Evolutionary conservation across 1,140 invertebrate species (phyloP), one percentile per base, ranked within the genome.

Genomic region (Panagrolaimus sp.): DNA sequence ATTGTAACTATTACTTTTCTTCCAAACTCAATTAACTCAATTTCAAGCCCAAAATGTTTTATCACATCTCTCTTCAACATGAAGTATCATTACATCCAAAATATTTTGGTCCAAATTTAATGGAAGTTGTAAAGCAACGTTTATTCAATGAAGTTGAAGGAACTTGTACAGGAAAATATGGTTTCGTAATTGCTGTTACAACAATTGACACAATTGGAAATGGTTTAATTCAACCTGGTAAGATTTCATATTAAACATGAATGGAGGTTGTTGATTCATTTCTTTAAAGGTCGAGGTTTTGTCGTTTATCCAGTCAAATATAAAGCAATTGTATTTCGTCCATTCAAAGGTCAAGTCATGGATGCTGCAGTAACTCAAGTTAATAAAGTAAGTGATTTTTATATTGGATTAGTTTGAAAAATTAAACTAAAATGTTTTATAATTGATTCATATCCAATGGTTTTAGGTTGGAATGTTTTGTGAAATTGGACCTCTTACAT

Each of bases 351-450:
- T 63, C 96, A 99, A 87, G 95, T 99, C 8, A 86, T 99, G 10
- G 96, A 99, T 88, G 96, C 93, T 43, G 92, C 98, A 64, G 96
- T 99, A 0, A 95, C 93, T 38, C 95, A 98, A 88, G 93, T 98
- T 0, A 48, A 62, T 12, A 69, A 62, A 17, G 32, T 38, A 38
- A 38, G 32, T 7, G n/a, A n/a, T 38, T 38, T 38, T 38, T 38
- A 38, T 38, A 4, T 38, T 4, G 32, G 32, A 38, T 38, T 38
- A 4, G 32, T 38, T 38, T 38, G 32, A 2, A 38, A 38, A 38
- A 38, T 38, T 38, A 38, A 38, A 4, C 32, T 4, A 38, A 4
- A 38, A 38, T 38, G 32, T 7, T 38, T 38, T n/a, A n/a, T n/a
- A 38, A 38, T 38, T 38, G 7, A 38, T 38, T 38, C n/a, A n/a